Conservation (phyloP, 1,140 invertebrate genomes). For the Stenopsyche tienmushanensis region DNA sequence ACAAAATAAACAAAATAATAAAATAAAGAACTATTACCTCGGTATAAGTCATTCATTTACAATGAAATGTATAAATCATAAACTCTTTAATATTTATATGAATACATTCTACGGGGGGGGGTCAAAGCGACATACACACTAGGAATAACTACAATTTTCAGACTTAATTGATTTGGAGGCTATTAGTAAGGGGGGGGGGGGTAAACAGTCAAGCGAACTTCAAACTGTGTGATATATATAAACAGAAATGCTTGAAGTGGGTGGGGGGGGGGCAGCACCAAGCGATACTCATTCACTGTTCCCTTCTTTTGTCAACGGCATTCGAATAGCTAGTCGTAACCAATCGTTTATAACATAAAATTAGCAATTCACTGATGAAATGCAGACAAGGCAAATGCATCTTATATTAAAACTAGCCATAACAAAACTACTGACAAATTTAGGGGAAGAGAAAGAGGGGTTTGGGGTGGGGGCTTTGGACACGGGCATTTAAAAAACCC, state of each 20-base stretch:
- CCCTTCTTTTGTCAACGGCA: slow-evolving; percentile 26
- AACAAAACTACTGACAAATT: slow-evolving; percentile 13
- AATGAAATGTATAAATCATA: too few species aligned
- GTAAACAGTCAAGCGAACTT: slow-evolving; percentile 10
- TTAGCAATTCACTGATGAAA: neutral
- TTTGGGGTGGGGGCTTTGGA: too few species aligned
- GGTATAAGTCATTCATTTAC: too few species aligned
- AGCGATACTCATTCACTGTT: slow-evolving; percentile 44
- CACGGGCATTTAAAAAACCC: slow-evolving; percentile 21
- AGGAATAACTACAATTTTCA: neutral
- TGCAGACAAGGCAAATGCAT: too few species aligned
- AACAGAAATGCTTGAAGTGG: slow-evolving; percentile 44
- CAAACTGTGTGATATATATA: slow-evolving; percentile 34
- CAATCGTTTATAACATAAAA: neutral
- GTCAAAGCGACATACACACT: slow-evolving; percentile 13
- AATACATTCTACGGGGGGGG: too few species aligned
- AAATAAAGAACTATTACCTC: too few species aligned
- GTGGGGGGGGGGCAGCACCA: slow-evolving; percentile 56
- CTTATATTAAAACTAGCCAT: neutral
- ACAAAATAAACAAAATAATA: too few species aligned
- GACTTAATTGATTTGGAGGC: neutral
- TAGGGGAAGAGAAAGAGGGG: slow-evolving; percentile 17
- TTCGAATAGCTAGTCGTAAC: neutral
- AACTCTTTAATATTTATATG: too few species aligned
- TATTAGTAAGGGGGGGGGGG: slow-evolving; percentile 24